Base-by-base conservation (phyloP, 2,888 invertebrate species). In the Vesta saturnalis region DNA sequence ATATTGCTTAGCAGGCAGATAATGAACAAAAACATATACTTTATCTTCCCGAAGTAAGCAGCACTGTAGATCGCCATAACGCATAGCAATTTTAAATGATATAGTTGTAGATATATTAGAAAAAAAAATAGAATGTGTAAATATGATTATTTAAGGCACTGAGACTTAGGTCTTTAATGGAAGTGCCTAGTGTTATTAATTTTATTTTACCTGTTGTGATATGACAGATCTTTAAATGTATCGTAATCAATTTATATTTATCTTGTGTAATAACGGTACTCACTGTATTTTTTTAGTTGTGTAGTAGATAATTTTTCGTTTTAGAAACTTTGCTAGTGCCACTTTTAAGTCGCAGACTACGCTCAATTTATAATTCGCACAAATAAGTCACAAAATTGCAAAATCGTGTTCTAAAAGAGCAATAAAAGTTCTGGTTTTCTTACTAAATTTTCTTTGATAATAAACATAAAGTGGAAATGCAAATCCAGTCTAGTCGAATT, bases 161-260 rank as follows among this genome's bases (percentile, higher is more conserved):
- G 77, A 73, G 76, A 76, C 76, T 76, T 74, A 72, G 74, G 74
- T 79, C 79, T 76, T 76, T 77, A 79, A 77, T 80, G 70, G 39
- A 81, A 82, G 82, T 82, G 82, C 82, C 82, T 81, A 78, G 75
- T 80, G 78, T 81, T 82, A 77, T 77, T 81, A 77, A 77, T 81
- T 82, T 39, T 80, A 78, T 81, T 80, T 80, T 75, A 80, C 78
- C 78, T 78, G 78, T 81, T 80, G 81, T 82, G 82, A 82, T 83
- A 82, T 72, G 69, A 73, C 69, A 65, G 64, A 69, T 52, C 56
- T 69, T 65, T 65, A 62, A 65, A 58, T 68, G 69, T 67, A 67
- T 61, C 55, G 58, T 60, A 69, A 59, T 59, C 60, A 63, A 67
- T 67, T 56, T 58, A 47, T 35, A 56, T 43, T 43, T 23, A 55